Percentiles rank a stretch among this genome's conserved stretches.
phyloP scores from a whole-genome alignment of 2,113 vertebrate species.

The Erinaceus europaeus region DNA sequence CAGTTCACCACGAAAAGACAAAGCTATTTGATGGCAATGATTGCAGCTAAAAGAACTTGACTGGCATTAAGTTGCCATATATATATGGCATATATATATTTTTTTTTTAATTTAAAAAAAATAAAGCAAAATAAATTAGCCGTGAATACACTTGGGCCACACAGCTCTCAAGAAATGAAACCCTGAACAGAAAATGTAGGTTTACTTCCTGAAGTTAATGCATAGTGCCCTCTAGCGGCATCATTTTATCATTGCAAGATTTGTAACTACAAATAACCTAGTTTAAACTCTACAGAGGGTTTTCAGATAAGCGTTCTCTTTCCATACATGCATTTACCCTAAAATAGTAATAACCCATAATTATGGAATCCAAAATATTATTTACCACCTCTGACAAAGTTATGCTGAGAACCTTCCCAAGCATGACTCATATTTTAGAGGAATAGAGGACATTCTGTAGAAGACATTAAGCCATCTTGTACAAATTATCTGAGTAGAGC shows the following conservation, averaged over 20 bases:
- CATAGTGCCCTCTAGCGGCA: constrained; percentile 58
- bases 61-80: too few species aligned
- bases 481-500: background rate
- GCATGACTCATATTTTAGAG: background rate
- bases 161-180: background rate
- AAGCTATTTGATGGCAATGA: too few species aligned
- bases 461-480: background rate
- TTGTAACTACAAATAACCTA: rapidly evolving
- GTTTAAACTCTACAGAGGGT: background rate
- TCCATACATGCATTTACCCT: background rate
- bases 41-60: too few species aligned
- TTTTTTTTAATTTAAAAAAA: too few species aligned
- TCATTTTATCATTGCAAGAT: background rate
- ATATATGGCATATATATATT: too few species aligned
- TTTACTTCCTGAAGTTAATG: constrained; percentile 36
- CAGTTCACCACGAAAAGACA: too few species aligned
- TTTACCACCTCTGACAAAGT: background rate
- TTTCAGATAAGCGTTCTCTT: background rate
- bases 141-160: background rate
- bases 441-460: background rate
- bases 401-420: background rate
- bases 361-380: background rate
- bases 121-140: too few species aligned
- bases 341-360: background rate
- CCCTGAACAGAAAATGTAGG: background rate